Percentiles rank a stretch among this genome's conserved stretches.
Conservation (phyloP, 2,888 invertebrate species). For the Phengaris alcon region DNA sequence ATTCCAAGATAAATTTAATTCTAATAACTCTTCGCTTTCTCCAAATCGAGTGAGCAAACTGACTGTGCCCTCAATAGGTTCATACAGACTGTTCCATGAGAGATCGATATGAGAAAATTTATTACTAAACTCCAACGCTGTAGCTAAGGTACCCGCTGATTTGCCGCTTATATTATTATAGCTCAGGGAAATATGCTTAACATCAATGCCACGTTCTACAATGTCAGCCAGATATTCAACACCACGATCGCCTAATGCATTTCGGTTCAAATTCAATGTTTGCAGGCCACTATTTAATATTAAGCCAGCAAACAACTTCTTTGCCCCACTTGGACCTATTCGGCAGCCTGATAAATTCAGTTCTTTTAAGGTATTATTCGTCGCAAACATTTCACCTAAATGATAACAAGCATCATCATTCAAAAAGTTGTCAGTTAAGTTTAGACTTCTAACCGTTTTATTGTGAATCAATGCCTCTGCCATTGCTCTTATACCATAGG, state of each 20-base stretch:
- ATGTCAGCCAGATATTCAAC: conserved; percentile 47
- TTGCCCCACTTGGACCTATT: conserved; percentile 53
- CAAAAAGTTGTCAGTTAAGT: conserved; percentile 60
- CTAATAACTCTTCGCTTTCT: conserved; percentile 48
- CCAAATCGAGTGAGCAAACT: conserved; percentile 47
- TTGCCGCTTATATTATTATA: conserved; percentile 53
- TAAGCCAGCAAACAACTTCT: conserved; percentile 45
- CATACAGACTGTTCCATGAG: conserved; percentile 58
- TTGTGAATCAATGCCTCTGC: conserved; percentile 54
- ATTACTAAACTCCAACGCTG: conserved; percentile 53
- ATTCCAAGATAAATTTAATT: conserved; percentile 60
- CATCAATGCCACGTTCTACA: conserved; percentile 46
- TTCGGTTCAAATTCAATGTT: conserved; percentile 51
- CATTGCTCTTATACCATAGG: conserved; percentile 58
- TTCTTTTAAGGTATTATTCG: conserved; percentile 50
- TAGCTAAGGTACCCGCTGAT: conserved; percentile 46
- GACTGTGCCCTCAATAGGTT: conserved; percentile 44
- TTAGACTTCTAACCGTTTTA: conserved; percentile 49
- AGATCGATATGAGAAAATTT: conserved; percentile 53
- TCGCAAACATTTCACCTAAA: conserved; percentile 55
- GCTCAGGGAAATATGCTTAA: conserved; percentile 52
- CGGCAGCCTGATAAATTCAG: conserved; percentile 60
- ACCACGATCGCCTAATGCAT: conserved; percentile 52
- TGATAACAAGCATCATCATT: conserved; percentile 59
- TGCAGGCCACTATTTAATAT: conserved; percentile 46